Conservation (phyloP, 2,888 invertebrate genomes). For the Drosophila aldrichi region DNA sequence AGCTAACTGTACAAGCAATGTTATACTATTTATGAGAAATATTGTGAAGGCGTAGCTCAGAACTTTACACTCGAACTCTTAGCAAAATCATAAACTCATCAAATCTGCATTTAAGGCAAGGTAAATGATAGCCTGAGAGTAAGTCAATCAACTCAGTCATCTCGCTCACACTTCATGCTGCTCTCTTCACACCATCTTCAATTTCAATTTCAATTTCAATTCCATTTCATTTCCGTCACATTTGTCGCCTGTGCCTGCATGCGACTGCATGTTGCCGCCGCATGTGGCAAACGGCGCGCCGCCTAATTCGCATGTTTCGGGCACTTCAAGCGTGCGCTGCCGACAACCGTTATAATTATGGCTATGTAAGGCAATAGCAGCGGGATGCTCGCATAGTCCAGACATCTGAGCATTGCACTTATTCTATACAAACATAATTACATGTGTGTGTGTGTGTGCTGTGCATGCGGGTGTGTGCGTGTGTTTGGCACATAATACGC, state of each 20-base stretch:
- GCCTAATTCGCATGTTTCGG: constrained; percentile 71
- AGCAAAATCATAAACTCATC: neutral
- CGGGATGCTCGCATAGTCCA: constrained; percentile 53
- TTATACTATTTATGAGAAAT: neutral
- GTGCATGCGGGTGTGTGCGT: neutral
- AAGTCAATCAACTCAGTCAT: neutral
- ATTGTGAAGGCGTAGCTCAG: too few relatives aligned
- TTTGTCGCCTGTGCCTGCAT: constrained; percentile 41
- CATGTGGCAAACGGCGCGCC: constrained; percentile 22
- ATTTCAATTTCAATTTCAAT: neutral
- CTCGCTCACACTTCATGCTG: too few relatives aligned
- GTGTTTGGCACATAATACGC: constrained; percentile 38
- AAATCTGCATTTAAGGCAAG: neutral
- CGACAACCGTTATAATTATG: constrained; percentile 60
- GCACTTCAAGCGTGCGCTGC: constrained; percentile 40
- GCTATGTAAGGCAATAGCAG: constrained; percentile 53
- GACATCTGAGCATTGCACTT: constrained; percentile 20
- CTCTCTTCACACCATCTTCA: neutral
- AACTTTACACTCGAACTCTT: neutral
- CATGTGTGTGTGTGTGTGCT: constrained; percentile 1
- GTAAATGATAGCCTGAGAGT: neutral
- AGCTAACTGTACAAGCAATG: too few relatives aligned
- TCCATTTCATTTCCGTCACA: constrained; percentile 3
- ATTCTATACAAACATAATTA: constrained; percentile 21
- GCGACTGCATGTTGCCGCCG: constrained; percentile 1